phyloP scores from a whole-genome alignment of 2,113 vertebrate genomes.

The Gopherus evgoodei region DNA sequence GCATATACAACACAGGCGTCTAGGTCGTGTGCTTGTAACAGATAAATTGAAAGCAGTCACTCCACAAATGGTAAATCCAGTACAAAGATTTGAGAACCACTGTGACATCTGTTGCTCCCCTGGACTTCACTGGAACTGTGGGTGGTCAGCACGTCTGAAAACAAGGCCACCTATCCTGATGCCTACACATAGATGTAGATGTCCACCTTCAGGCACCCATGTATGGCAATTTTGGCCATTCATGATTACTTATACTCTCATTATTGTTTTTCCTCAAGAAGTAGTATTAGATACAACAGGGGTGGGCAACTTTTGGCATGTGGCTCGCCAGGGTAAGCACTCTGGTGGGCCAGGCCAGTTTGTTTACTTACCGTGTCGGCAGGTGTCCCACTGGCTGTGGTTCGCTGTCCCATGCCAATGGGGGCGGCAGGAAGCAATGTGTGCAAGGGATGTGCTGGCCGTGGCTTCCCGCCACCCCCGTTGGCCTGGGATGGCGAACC shows the following conservation, averaged over 20 bases:
- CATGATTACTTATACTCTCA: background rate
- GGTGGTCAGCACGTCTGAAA: background rate
- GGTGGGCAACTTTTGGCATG: too few species aligned
- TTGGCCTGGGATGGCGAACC: too few species aligned
- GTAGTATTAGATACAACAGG: background rate
- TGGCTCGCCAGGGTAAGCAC: too few species aligned
- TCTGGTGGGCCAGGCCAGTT: too few species aligned
- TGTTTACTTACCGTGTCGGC: too few species aligned
- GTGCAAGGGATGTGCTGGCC: too few species aligned
- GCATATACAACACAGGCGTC: background rate
- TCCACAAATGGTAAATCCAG: accelerated
- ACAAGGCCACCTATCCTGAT: background rate
- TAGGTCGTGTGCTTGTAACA: accelerated
- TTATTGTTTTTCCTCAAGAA: background rate
- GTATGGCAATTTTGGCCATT: background rate
- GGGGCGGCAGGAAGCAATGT: too few species aligned
- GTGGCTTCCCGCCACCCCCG: too few species aligned
- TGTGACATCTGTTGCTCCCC: background rate
- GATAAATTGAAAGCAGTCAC: background rate
- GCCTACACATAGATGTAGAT: background rate
- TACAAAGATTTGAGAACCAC: too few species aligned
- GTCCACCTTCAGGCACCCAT: background rate
- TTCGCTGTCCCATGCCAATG: too few species aligned
- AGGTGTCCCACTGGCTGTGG: too few species aligned
- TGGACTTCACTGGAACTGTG: background rate